A percentile compares a stretch with the other conserved stretches of the same genome.
Evolutionary conservation across 2,888 invertebrate genomes (phyloP).

Genomic region (Tachina grossa): DNA sequence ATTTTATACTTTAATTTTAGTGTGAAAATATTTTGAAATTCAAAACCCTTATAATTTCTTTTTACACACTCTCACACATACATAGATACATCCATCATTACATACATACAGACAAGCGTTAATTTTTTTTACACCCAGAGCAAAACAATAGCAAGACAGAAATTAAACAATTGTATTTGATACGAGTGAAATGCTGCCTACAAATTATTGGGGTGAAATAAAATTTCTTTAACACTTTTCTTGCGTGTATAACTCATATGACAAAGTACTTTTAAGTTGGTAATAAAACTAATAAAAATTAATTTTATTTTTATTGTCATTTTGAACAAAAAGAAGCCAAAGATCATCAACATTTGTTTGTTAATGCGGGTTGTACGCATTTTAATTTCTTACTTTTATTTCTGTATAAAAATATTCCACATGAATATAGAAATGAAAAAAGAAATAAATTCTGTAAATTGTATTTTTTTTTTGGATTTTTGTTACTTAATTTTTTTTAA

Average conservation of each 20-base stretch:
- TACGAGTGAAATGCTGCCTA: background rate
- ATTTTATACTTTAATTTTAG: slow-evolving; percentile 54
- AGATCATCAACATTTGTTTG: slow-evolving; percentile 47
- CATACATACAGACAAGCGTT: background rate
- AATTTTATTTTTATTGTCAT: slow-evolving; percentile 66
- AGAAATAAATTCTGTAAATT: slow-evolving; percentile 23
- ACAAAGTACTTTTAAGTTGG: slow-evolving; percentile 28
- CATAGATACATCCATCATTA: background rate
- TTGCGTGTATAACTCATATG: background rate
- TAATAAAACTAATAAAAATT: slow-evolving; percentile 62
- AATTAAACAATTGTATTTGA: slow-evolving; percentile 6
- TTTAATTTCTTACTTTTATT: slow-evolving; percentile 57
- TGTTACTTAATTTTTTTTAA: background rate
- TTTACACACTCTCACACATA: background rate
- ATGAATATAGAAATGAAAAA: slow-evolving; percentile 20
- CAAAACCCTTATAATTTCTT: slow-evolving; percentile 49
- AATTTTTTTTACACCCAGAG: slow-evolving; percentile 10
- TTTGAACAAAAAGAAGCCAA: background rate
- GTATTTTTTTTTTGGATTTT: slow-evolving; percentile 4
- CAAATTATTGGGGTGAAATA: slow-evolving; percentile 26
- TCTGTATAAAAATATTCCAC: slow-evolving; percentile 32
- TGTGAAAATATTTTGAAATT: slow-evolving; percentile 50
- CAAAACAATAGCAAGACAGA: slow-evolving; percentile 37
- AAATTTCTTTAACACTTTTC: slow-evolving; percentile 18
- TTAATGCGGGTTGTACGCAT: slow-evolving; percentile 70